Evolutionary conservation across 2,888 invertebrate species (phyloP).

Genomic region (Notocelia uddmanniana): DNA sequence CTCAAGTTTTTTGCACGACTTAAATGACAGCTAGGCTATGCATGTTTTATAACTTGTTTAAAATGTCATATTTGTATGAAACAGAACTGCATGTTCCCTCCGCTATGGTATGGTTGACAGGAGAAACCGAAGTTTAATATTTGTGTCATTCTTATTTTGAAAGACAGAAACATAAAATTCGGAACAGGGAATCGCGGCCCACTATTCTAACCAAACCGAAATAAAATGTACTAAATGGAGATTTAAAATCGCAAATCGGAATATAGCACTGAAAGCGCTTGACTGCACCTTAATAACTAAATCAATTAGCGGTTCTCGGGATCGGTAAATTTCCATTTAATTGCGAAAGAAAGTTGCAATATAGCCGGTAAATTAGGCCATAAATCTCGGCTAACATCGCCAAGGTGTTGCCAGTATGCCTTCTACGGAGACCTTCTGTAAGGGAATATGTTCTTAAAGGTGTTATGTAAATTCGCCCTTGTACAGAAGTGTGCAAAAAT

Average conservation of each 20-base stretch:
- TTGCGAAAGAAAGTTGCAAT: slow-evolving; percentile 51
- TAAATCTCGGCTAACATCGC: slow-evolving; percentile 51
- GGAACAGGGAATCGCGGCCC: not conserved
- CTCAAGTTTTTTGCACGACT: too few species aligned
- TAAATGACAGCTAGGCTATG: too few species aligned
- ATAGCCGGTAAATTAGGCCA: slow-evolving; percentile 50
- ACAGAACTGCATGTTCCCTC: not conserved
- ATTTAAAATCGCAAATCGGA: not conserved
- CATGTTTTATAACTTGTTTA: too few species aligned
- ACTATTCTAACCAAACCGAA: too few species aligned
- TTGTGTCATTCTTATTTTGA: not conserved
- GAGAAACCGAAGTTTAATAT: not conserved
- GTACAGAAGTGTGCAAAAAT: slow-evolving; percentile 5
- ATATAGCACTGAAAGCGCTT: slow-evolving; percentile 1
- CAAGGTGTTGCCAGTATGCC: slow-evolving; percentile 45
- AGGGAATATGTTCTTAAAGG: slow-evolving; percentile 22
- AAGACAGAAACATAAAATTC: not conserved
- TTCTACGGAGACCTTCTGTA: slow-evolving; percentile 16
- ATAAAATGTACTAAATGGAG: not conserved
- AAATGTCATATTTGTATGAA: not conserved
- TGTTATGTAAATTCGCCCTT: slow-evolving; percentile 26
- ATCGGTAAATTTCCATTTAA: slow-evolving; percentile 47
- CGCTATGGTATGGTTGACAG: not conserved
- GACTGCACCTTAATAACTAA: slow-evolving; percentile 26
- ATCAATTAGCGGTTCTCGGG: slow-evolving; percentile 39